Evolutionary conservation across 2,113 vertebrate species (phyloP).

Genomic region (Pachyramphus minor): DNA sequence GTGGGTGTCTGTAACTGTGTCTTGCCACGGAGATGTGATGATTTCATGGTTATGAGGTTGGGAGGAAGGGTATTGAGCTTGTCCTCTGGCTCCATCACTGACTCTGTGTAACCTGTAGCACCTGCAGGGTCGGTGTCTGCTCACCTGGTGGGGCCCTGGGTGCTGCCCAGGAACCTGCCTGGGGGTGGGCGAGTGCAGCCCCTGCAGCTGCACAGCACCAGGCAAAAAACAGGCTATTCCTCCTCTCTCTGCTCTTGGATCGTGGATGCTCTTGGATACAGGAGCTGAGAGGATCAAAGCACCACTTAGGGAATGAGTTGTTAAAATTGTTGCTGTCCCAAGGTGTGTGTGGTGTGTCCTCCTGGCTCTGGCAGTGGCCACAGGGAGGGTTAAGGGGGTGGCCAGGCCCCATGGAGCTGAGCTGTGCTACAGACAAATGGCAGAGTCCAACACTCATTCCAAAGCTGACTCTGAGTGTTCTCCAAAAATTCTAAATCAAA

Average conservation of each 20-base stretch:
- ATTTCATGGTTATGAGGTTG: not conserved
- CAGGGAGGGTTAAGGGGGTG: rapidly evolving
- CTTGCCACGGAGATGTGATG: not conserved
- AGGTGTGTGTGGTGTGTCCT: not conserved
- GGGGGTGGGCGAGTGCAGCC: rapidly evolving
- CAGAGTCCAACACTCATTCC: not conserved
- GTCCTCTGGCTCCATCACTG: rapidly evolving
- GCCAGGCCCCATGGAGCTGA: not conserved
- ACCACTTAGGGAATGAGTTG: rapidly evolving
- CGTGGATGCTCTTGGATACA: rapidly evolving
- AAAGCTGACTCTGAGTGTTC: rapidly evolving
- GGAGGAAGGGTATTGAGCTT: not conserved
- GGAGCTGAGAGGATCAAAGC: not conserved
- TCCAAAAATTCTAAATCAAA: not conserved
- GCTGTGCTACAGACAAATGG: not conserved
- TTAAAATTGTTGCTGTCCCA: not conserved
- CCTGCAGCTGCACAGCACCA: not conserved
- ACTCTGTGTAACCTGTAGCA: not conserved
- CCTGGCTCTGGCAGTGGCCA: not conserved
- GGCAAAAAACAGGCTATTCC: not conserved
- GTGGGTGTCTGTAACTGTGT: rapidly evolving
- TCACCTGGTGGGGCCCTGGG: not conserved
- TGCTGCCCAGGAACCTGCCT: not conserved
- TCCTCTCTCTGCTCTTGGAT: rapidly evolving
- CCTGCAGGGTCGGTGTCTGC: rapidly evolving